Base-by-base conservation (phyloP, 2,888 invertebrate species). In the Antheraea assamensis region DNA sequence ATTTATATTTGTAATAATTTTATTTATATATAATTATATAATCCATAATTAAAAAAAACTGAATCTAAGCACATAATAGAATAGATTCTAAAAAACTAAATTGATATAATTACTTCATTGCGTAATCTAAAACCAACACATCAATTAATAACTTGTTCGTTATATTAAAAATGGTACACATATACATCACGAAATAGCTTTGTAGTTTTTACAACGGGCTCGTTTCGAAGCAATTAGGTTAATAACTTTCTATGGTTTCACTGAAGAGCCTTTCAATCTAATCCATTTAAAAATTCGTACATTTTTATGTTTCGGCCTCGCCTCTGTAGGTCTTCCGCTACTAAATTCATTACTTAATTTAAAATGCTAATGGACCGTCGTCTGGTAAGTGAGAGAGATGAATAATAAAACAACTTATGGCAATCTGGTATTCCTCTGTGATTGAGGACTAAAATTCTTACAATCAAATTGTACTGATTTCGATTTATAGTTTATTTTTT, bases 301-400 rank as follows among this genome's bases (percentile, higher is more conserved):
- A 74, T 77, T 78, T 80, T 77, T 76, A 79, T 80, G 80, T 76
- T 83, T 82, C 80, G 80, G 77, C 78, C 78, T 74, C 75, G 78
- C 78, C 78, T 81, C 82, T 78, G 81, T 79, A 81, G 83, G 80
- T 82, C 83, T 76, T 77, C 76, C 76, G 81, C 79, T 87, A 86
- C 87, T 89, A 89, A 91, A 91, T 90, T 90, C 90, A 90, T 91
- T 90, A 90, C 82, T 87, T 86, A 86, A 91, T 92, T 90, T 93
- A 90, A 92, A 92, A 92, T 93, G 92, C 88, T 92, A 92, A 93
- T 92, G 85, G 84, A 76, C 80, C 84, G 87, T 86, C 87, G 91
- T 90, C 92, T 92, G 89, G 86, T 82, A 84, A 84, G 83, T 80
- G 80, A 80, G 64, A 75, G 78, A 83, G 83, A 91, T 92, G 90